A percentile compares a stretch with the other conserved stretches of the same genome.
Evolutionary conservation across 2,888 invertebrate genomes (phyloP).

Genomic region (Nymphalis polychloros): DNA sequence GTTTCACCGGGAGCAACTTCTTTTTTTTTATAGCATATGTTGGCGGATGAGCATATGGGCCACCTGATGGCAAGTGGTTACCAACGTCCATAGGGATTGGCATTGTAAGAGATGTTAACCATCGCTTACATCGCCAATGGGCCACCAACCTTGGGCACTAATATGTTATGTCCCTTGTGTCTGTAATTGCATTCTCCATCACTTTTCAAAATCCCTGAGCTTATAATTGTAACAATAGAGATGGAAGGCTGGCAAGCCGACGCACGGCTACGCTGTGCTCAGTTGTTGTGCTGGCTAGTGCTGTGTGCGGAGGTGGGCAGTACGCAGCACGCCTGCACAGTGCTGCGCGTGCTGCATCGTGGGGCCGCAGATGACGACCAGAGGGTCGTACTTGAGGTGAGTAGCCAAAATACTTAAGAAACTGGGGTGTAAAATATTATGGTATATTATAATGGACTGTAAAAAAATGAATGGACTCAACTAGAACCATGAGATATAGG

Average conservation of each 20-base stretch:
- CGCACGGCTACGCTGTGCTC: conserved; percentile 86
- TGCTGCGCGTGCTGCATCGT: conserved; percentile 73
- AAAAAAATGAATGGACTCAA: too few species aligned
- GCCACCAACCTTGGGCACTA: too few species aligned
- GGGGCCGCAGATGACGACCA: conserved; percentile 86
- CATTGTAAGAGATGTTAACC: too few species aligned
- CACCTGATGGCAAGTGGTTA: too few species aligned
- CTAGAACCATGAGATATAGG: too few species aligned
- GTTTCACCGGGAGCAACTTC: not conserved
- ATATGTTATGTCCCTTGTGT: too few species aligned
- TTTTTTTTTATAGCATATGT: not conserved
- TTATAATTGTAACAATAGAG: conserved; percentile 67
- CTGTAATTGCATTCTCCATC: too few species aligned
- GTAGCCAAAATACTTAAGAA: not conserved
- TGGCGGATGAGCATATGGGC: too few species aligned
- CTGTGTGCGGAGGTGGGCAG: conserved; percentile 88
- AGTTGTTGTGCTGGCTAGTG: conserved; percentile 86
- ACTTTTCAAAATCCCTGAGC: not conserved
- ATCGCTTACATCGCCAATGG: too few species aligned
- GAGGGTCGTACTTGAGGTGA: conserved; percentile 82
- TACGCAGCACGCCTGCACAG: conserved; percentile 85
- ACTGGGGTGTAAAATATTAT: too few species aligned
- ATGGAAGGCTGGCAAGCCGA: conserved; percentile 89
- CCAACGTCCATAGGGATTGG: too few species aligned
- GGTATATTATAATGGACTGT: too few species aligned